Evolutionary conservation across 1,140 invertebrate genomes (phyloP), one percentile per base, ranked within the genome.

Genomic region (Dendrolimus kikuchii): DNA sequence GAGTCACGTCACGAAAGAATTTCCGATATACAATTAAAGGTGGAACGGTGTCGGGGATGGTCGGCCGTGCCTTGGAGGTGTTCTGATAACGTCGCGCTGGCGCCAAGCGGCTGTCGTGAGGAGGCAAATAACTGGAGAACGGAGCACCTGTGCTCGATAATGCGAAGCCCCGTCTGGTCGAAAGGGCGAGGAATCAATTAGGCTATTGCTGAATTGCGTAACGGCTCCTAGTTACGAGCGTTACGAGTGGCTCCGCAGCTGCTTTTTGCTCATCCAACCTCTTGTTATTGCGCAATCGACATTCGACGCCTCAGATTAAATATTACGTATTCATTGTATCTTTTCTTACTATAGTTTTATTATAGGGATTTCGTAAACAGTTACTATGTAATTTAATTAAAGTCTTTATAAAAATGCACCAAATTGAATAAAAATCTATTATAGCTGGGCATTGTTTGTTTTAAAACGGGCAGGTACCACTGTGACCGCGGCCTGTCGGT

Each of bases 131-230:
- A 75, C 77, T 68, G 74, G 68, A 69, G 70, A 66, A 67, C 52
- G 65, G 69, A 64, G 76, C 78, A 86, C 82, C 82, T 83, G 82
- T 75, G 80, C 66, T 76, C 81, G 71, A 79, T 85, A 85, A 85
- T 85, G 77, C 76, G 75, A 71, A 74, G 77, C 71, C 75, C 77
- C 75, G 78, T 83, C 81, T 81, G 77, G 72, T 54, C 79, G 71
- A 78, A 82, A 80, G 82, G 79, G 77, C 77, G 79, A 83, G 74
- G 78, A 86, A 83, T 86, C 82, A 86, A 86, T 86, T 83, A 86
- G 82, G 77, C 68, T 69, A 69, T 77, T 72, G 64, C 77, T 71
- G 74, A 86, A 81, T 80, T 86, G 80, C 73, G 77, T 82, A 86
- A 86, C 75, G 78, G 65, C 68, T 80, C 23, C 71, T 77, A 77